Conservation (phyloP, 1,140 invertebrate genomes). For the Neotoxoptera formosana region DNA sequence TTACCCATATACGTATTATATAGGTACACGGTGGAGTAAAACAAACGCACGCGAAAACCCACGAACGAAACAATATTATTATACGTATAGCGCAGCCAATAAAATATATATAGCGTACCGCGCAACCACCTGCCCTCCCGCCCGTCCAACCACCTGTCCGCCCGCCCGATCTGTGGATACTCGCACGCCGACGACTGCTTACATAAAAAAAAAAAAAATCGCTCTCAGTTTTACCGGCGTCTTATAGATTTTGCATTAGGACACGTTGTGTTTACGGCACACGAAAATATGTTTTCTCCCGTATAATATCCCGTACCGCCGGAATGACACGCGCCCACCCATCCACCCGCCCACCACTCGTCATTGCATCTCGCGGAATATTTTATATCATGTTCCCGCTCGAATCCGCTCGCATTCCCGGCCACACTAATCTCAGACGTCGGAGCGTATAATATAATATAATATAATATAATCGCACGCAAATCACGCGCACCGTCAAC, state of each 20-base stretch:
- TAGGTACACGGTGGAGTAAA: not conserved
- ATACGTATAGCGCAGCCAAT: not conserved
- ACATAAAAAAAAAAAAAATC: not conserved
- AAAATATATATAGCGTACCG: not conserved
- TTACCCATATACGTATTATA: too few species aligned
- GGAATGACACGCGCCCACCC: not conserved
- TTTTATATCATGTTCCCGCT: too few species aligned
- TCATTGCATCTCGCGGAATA: not conserved
- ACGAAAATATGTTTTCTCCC: not conserved
- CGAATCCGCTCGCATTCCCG: too few species aligned
- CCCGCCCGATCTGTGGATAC: not conserved
- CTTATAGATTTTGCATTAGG: constrained; percentile 5
- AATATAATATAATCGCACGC: not conserved
- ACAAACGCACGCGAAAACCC: not conserved
- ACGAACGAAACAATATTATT: not conserved
- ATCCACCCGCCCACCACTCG: too few species aligned
- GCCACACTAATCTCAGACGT: not conserved
- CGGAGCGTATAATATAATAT: too few species aligned
- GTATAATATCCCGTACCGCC: not conserved
- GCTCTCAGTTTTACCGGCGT: not conserved
- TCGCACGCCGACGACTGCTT: not conserved
- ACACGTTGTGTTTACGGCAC: not conserved
- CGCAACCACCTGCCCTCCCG: too few species aligned
- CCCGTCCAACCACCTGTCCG: too few species aligned
- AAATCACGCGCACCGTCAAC: not conserved